A percentile compares a stretch with the other conserved stretches of the same genome.
Conservation (phyloP, 2,797 vertebrate species). For the Oryzias dopingdopingensis region DNA sequence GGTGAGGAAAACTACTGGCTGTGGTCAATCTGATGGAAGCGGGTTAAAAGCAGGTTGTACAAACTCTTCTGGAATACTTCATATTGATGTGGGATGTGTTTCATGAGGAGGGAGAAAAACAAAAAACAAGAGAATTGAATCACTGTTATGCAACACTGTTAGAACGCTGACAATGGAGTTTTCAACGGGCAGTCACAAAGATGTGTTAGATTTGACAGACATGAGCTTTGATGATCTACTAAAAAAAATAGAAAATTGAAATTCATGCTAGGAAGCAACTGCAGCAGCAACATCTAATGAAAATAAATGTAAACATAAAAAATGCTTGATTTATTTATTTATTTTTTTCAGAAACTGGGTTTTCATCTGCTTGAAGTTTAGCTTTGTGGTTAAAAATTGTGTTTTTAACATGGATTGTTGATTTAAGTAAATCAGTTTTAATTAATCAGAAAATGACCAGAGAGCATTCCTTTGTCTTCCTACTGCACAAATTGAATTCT, state of each 20-base stretch:
- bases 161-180: neutral
- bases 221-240: neutral
- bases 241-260: neutral
- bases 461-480: constrained; percentile 66
- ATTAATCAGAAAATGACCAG: constrained; percentile 68
- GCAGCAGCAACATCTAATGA: neutral
- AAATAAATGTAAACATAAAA: no score
- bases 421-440: constrained; percentile 61
- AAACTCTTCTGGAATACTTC: constrained; percentile 29
- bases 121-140: constrained; percentile 1
- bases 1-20: constrained; percentile 28
- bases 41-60: constrained; percentile 8
- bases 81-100: constrained; percentile 19
- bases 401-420: constrained; percentile 33
- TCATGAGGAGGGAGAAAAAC: constrained; percentile 21
- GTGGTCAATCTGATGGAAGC: constrained; percentile 31
- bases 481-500: constrained; percentile 59
- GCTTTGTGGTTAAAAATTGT: neutral
- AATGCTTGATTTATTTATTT: no score
- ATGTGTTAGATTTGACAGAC: constrained; percentile 1
- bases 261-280: neutral
- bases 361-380: no score
- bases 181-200: neutral
- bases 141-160: constrained; percentile 2
- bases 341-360: no score